These are phyloP conservation scores for Pantherophis alleghaniensis DNA, from an alignment of 2,797 vertebrate genomes.

Conservation along the genomic window DNA sequence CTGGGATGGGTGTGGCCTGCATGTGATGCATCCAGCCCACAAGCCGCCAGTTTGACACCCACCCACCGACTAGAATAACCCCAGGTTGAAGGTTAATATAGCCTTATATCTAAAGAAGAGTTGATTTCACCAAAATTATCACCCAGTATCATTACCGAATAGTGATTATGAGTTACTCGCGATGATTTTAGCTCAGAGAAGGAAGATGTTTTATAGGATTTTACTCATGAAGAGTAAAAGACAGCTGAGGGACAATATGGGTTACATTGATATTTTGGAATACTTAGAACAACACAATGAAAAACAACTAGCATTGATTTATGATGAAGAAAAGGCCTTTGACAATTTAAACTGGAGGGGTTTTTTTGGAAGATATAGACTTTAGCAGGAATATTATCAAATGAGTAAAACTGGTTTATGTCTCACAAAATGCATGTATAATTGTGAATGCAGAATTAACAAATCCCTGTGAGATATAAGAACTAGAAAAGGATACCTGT, in stretches of 20 bases:
- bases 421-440: not conserved
- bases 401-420: not conserved
- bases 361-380: not conserved
- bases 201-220: not conserved
- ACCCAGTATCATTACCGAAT: not conserved
- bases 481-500: not conserved
- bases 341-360: not conserved
- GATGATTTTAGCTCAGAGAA: not conserved
- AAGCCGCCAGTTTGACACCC: no score
- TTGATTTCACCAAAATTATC: not conserved
- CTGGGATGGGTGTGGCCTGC: no score
- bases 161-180: not conserved
- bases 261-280: not conserved
- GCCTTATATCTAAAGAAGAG: not conserved
- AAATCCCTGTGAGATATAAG: not conserved
- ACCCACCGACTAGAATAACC: not conserved
- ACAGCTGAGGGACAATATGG: not conserved
- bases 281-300: not conserved
- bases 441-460: not conserved
- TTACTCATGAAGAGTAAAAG: not conserved
- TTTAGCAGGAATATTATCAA: not conserved
- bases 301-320: not conserved
- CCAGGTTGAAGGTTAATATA: not conserved
- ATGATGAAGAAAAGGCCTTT: not conserved
- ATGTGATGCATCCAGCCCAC: no score